Base-by-base conservation (phyloP, 2,797 vertebrate species). In the Brachyrhaphis roseni region DNA sequence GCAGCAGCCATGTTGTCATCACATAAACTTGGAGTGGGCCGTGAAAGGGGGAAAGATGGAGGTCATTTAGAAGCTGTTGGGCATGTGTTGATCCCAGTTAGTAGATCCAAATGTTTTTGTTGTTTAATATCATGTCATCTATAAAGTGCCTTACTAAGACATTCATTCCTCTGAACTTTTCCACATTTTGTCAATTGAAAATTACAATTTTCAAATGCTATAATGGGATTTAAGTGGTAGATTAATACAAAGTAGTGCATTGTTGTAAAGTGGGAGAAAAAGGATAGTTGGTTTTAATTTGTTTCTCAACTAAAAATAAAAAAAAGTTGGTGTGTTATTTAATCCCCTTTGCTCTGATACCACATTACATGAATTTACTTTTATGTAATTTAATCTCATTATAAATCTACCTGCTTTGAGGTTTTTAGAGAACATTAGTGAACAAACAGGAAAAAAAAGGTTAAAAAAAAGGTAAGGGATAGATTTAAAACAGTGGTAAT, bases 1-100 rank as follows among this genome's bases (percentile, higher is more conserved):
- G 70, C 73, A 51, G 75, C 74, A 13, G 62, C 26, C 71, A 83
- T 81, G 74, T 72, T 83, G 72, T 85, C 71, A 76, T 82, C 47
- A 8, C 55, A 71, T 75, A 46, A 2, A 66, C 43, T 4, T 64
- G n/a, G 20, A 81, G 71, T 72, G 57, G 70, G 46, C 66, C 47
- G 47, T 34, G 43, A 62, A 18, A 76, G 64, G 43, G 71, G 74
- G 73, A 74, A 82, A 10, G 5, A 55, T 8, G 43, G 73, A 64
- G 64, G 46, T 74, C 20, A 49, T 6, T n/a, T 76, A 47, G 74
- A 72, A 78, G 66, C 74, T 70, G 15, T 8, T 68, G 12, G 15
- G 36, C 31, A 74, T 34, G 34, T 66, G 62, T 36, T 47, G 26
- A 15, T n/a, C 41, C 66, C 39, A 70, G 20, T 13, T 5, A n/a